A percentile compares a stretch with the other conserved stretches of the same genome.
Evolutionary conservation across 2,888 invertebrate genomes (phyloP).

Genomic region (Watsonalla binaria): DNA sequence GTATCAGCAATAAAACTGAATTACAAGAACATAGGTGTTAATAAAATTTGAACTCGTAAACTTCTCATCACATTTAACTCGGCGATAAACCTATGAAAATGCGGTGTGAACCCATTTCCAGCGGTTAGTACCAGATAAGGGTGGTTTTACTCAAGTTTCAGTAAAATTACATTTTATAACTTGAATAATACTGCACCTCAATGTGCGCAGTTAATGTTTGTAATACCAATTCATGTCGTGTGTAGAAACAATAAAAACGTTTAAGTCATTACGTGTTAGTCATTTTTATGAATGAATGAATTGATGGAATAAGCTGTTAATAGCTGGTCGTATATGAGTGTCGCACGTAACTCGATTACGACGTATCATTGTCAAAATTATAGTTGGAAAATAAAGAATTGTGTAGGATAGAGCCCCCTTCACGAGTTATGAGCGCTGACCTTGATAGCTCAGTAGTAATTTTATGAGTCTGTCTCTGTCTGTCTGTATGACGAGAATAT

Average conservation of each 20-base stretch:
- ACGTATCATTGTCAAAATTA: too few relatives aligned
- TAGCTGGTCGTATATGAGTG: too few relatives aligned
- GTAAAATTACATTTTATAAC: constrained; percentile 8
- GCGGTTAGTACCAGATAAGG: not conserved
- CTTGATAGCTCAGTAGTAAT: too few relatives aligned
- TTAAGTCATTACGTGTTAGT: constrained; percentile 17
- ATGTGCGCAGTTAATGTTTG: constrained; percentile 8
- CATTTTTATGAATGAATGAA: constrained; percentile 25
- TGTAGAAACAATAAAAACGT: constrained; percentile 20
- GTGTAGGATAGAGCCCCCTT: too few relatives aligned
- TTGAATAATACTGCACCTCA: constrained; percentile 17
- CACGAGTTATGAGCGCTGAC: too few relatives aligned
- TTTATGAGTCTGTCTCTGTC: too few relatives aligned
- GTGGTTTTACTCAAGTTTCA: not conserved
- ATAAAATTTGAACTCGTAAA: constrained; percentile 4
- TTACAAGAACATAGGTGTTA: too few relatives aligned
- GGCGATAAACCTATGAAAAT: constrained; percentile 10
- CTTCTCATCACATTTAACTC: constrained; percentile 8
- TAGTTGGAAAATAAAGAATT: too few relatives aligned
- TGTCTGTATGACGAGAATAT: too few relatives aligned
- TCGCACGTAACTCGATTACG: too few relatives aligned
- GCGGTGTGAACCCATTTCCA: constrained; percentile 3
- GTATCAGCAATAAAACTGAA: too few relatives aligned
- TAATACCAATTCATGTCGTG: constrained; percentile 11
- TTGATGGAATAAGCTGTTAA: constrained; percentile 1